These are phyloP conservation scores for Lasioglossum morio DNA, from an alignment of 2,888 invertebrate species.

Conservation along the genomic window DNA sequence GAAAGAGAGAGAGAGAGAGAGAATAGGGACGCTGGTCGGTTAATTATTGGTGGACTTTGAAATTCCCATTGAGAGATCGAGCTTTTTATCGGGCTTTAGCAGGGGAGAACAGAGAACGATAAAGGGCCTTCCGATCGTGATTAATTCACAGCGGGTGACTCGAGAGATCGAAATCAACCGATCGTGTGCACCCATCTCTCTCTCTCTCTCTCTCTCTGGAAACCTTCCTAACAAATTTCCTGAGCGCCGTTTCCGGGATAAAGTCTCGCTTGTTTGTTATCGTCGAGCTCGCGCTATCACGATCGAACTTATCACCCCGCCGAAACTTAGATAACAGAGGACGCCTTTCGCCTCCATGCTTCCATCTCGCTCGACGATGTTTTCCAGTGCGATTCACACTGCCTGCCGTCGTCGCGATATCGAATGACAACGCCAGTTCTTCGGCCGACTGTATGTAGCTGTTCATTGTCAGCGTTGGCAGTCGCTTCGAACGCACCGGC, in stretches of 20 bases:
- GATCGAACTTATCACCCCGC: conserved; percentile 61
- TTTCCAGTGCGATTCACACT: background rate
- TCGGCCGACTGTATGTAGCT: background rate
- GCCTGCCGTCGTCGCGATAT: background rate
- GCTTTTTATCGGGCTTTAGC: conserved; percentile 47
- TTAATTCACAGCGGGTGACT: conserved; percentile 40
- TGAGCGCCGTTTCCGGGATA: conserved; percentile 18
- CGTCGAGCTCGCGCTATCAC: conserved; percentile 48
- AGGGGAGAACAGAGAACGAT: conserved; percentile 36
- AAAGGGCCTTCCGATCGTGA: conserved; percentile 34
- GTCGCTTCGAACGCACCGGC: background rate
- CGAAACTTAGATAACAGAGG: conserved; percentile 46
- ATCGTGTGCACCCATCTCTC: background rate
- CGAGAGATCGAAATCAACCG: conserved; percentile 39
- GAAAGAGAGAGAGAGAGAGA: background rate
- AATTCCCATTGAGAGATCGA: conserved; percentile 58
- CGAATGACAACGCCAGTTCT: background rate
- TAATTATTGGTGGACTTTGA: conserved; percentile 60
- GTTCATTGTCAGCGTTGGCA: background rate
- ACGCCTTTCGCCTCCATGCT: conserved; percentile 1
- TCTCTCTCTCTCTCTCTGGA: background rate
- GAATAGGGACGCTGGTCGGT: conserved; percentile 19
- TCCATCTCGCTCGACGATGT: background rate
- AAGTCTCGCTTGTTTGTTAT: conserved; percentile 34
- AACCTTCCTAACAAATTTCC: conserved; percentile 35